These are phyloP conservation scores for Eristalinus sepulchralis DNA, from an alignment of 2,888 invertebrate species.

Conservation along the genomic window DNA sequence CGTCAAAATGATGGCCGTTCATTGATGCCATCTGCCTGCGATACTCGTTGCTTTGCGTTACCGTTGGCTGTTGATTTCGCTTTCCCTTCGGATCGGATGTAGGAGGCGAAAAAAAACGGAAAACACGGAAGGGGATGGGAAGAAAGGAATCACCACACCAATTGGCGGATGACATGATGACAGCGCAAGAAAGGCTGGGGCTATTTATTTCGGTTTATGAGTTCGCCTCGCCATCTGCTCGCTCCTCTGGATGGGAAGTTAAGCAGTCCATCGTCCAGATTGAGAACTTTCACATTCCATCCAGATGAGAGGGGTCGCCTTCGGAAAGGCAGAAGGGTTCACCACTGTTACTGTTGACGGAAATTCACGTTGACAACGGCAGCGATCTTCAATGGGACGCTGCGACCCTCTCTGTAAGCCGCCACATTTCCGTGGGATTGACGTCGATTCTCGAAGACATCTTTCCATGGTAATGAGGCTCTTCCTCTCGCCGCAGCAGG, in stretches of 20 bases:
- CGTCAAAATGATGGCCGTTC: slow-evolving; percentile 36
- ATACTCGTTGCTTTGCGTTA: background rate
- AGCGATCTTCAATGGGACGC: background rate
- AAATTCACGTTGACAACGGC: background rate
- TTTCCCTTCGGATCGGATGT: background rate
- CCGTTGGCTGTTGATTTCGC: background rate
- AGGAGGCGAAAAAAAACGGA: background rate
- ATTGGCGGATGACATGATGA: slow-evolving; percentile 41
- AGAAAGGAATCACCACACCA: slow-evolving; percentile 21
- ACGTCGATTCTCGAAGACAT: slow-evolving; percentile 33
- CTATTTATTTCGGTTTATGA: slow-evolving; percentile 44
- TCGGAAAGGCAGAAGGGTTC: slow-evolving; percentile 7
- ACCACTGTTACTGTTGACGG: background rate
- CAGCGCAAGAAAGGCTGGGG: slow-evolving; percentile 22
- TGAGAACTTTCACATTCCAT: background rate
- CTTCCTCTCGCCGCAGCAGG: background rate
- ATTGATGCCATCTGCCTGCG: slow-evolving; percentile 14
- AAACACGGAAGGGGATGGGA: background rate
- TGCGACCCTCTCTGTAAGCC: background rate
- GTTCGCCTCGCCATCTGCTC: slow-evolving; percentile 7
- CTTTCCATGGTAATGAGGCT: slow-evolving; percentile 43
- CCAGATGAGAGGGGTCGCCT: background rate
- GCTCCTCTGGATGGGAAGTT: slow-evolving; percentile 12
- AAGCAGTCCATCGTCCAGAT: slow-evolving; percentile 18
- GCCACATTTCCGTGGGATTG: slow-evolving; percentile 26